Conservation (phyloP, 2,113 vertebrate genomes). For the Scatophagus argus region DNA sequence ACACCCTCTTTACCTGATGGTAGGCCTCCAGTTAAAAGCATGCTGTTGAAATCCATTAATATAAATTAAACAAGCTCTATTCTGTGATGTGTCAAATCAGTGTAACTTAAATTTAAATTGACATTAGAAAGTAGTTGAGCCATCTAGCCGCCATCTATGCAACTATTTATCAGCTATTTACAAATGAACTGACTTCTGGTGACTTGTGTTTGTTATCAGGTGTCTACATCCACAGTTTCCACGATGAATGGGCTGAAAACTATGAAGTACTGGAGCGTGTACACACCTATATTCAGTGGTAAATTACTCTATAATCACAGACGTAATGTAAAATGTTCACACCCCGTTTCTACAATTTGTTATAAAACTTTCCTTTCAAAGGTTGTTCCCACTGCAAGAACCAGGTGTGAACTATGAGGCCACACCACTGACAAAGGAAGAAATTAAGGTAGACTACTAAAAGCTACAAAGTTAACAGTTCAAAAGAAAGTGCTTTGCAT, state of each 20-base stretch:
- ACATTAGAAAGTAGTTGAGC: too few relatives aligned
- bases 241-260: constrained; percentile 79
- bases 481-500: not conserved
- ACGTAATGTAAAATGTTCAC: not conserved
- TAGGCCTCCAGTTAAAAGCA: constrained; percentile 53
- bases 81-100: not conserved
- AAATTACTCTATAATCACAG: constrained; percentile 49
- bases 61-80: not conserved
- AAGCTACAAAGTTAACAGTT: not conserved
- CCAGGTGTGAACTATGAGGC: constrained; percentile 88
- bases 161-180: not conserved
- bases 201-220: constrained; percentile 71
- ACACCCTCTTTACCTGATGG: constrained; percentile 81
- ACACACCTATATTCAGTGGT: constrained; percentile 96
- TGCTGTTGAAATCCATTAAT: not conserved
- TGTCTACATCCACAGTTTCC: constrained; percentile 82
- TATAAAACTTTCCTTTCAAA: constrained; percentile 47
- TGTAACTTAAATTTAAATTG: not conserved
- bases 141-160: too few relatives aligned
- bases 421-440: constrained; percentile 81
- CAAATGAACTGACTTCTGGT: not conserved
- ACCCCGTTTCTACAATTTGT: not conserved
- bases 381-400: constrained; percentile 94
- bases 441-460: constrained; percentile 86
- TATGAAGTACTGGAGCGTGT: constrained; percentile 86